phyloP scores from a whole-genome alignment of 2,797 vertebrate species.

The Basileuterus tristriatus region DNA sequence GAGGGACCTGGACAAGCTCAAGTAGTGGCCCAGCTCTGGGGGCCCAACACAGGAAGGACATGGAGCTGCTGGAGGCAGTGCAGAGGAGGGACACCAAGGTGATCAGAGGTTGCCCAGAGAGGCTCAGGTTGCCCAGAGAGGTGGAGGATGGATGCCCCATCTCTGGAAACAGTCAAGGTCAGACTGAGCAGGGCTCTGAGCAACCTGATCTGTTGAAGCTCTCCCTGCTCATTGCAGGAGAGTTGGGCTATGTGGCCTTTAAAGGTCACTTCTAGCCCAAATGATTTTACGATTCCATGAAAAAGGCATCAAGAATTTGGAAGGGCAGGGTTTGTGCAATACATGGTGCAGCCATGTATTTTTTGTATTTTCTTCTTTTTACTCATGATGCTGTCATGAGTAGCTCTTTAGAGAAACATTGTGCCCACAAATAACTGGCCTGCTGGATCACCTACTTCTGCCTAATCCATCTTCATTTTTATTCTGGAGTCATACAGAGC shows the following conservation, averaged over 20 bases:
- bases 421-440: background rate
- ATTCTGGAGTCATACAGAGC: background rate
- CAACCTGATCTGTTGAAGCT: background rate
- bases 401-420: background rate
- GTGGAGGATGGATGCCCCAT: background rate
- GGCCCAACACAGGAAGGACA: background rate
- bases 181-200: background rate
- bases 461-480: background rate
- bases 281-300: background rate
- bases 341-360: background rate
- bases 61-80: background rate
- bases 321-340: background rate
- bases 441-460: background rate
- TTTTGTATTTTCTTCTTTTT: background rate
- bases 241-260: background rate
- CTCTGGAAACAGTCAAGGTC: background rate
- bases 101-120: background rate
- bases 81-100: background rate
- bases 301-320: background rate
- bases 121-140: background rate
- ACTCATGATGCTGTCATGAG: fast-evolving
- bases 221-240: background rate
- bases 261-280: background rate
- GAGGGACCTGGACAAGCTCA: background rate
- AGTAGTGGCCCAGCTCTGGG: background rate